Evolutionary conservation across 1,140 invertebrate genomes (phyloP).

Genomic region (Neodiprion lecontei): DNA sequence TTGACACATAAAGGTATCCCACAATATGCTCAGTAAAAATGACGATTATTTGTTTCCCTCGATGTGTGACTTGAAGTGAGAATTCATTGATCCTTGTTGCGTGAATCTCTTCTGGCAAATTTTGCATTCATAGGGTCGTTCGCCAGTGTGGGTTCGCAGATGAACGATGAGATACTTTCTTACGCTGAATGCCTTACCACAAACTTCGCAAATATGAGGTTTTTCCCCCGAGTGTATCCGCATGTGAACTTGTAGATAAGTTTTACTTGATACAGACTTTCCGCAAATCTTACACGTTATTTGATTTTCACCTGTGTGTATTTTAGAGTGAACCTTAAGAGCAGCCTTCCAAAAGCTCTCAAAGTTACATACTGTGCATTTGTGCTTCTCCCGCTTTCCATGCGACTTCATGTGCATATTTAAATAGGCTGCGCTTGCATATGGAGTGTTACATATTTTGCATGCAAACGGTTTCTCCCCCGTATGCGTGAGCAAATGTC

Average conservation of each 20-base stretch:
- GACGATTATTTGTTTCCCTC: constrained; percentile 25
- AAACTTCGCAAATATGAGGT: constrained; percentile 55
- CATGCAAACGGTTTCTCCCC: constrained; percentile 82
- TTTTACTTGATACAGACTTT: constrained; percentile 55
- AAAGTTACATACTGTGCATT: constrained; percentile 1
- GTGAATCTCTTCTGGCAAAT: constrained; percentile 74
- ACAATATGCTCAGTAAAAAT: neutral
- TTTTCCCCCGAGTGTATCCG: constrained; percentile 68
- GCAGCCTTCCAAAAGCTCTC: constrained; percentile 6
- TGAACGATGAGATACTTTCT: constrained; percentile 71
- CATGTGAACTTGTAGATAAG: constrained; percentile 64
- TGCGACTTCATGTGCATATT: constrained; percentile 15
- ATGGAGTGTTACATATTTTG: constrained; percentile 17
- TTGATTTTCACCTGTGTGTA: constrained; percentile 67
- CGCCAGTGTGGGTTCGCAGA: constrained; percentile 67
- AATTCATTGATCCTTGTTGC: constrained; percentile 55
- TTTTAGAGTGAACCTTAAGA: constrained; percentile 51
- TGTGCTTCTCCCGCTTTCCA: constrained; percentile 9
- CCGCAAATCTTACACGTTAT: constrained; percentile 59
- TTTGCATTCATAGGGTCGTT: constrained; percentile 63
- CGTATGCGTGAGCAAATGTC: constrained; percentile 56
- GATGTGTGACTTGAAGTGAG: constrained; percentile 45
- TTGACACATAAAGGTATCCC: neutral
- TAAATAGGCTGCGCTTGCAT: neutral
- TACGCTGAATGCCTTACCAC: constrained; percentile 67